Evolutionary conservation across 92 coral and sea anemone genomes (phyloP), one percentile per base, ranked within the genome.

Genomic region (Umimayanthus kanabou): DNA sequence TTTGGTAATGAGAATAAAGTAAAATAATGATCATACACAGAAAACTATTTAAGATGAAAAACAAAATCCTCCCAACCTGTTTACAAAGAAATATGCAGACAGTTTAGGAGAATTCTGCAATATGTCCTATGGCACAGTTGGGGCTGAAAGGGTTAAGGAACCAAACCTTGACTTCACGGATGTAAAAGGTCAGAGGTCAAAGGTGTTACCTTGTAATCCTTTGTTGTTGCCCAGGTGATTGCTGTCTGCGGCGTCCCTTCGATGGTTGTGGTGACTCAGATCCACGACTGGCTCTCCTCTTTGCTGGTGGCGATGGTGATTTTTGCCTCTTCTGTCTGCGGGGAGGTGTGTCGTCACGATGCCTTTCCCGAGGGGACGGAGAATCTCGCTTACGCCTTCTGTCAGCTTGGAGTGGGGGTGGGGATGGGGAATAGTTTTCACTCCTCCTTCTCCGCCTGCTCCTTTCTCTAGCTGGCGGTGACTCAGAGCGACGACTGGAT

Each of bases 321-420:
- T 67, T 57, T 29, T 55, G 84, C 71, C 72, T 80, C 49, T 30
- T 80, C 20, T 55, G 78, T 37, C 58, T 83, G 4, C 77, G 39
- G 20, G 79, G 87, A 67, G 87, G 85, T 4, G 85, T 25, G 25
- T 69, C 45, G 1, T 83, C 78, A 25, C 66, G 78, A 9, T 61
- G 87, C 20, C 91, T 90, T n/a, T 92, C 81, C 57, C 81, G 89
- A 16, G 95, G 91, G n/a, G 94, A 71, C 42, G 86, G 89, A 6
- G 90, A 81, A 5, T 70, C 80, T 6, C 49, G 76, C 28, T 77
- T 73, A 4, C 91, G 91, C 76, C 91, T 87, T 37, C 85, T 85
- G 30, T 90, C 57, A 9, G 77, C 86, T 39, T n/a, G n/a, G n/a
- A n/a, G n/a, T n/a, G 91, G 91, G 13, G 93, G 18, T 58, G 80